A percentile compares a stretch with the other conserved stretches of the same genome.
These are phyloP conservation scores for Neostethus bicornis DNA, from an alignment of 2,797 vertebrate genomes.

Conservation along the genomic window DNA sequence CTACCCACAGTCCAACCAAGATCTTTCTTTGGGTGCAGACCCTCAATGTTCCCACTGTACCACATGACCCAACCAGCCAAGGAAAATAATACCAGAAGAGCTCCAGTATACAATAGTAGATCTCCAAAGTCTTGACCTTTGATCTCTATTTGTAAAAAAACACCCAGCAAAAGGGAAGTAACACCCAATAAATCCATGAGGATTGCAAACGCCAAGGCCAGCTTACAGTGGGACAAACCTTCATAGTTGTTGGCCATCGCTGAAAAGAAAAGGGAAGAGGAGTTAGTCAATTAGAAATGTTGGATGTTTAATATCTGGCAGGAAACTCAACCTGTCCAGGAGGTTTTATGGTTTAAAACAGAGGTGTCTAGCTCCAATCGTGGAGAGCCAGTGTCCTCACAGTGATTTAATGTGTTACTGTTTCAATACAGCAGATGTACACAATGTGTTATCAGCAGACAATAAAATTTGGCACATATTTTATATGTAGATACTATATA, in stretches of 20 bases:
- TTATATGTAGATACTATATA: too few species aligned
- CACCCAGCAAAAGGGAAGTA: constrained; percentile 81
- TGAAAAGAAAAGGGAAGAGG: constrained; percentile 18
- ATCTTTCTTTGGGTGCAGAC: constrained; percentile 80
- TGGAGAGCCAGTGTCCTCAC: too few species aligned
- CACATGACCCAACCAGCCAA: constrained; percentile 90
- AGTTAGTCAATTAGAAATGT: neutral
- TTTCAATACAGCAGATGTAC: too few species aligned
- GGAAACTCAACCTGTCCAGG: neutral
- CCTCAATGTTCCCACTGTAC: constrained; percentile 93
- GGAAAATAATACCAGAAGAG: constrained; percentile 86
- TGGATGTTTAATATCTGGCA: neutral
- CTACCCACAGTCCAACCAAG: constrained; percentile 70
- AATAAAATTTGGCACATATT: too few species aligned
- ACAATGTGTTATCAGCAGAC: too few species aligned
- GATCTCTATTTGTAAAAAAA: constrained; percentile 86
- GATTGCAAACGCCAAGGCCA: constrained; percentile 85
- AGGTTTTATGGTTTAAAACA: too few species aligned
- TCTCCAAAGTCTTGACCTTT: constrained; percentile 87
- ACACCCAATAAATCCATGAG: constrained; percentile 86
- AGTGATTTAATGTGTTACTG: too few species aligned
- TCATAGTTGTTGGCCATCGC: constrained; percentile 69
- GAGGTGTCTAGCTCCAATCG: too few species aligned
- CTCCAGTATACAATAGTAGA: constrained; percentile 87
- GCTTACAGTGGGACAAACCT: constrained; percentile 84